Percentiles rank a stretch among this genome's conserved stretches.
phyloP scores from a whole-genome alignment of 2,797 vertebrate species.

The Acrocephalus scirpaceus region DNA sequence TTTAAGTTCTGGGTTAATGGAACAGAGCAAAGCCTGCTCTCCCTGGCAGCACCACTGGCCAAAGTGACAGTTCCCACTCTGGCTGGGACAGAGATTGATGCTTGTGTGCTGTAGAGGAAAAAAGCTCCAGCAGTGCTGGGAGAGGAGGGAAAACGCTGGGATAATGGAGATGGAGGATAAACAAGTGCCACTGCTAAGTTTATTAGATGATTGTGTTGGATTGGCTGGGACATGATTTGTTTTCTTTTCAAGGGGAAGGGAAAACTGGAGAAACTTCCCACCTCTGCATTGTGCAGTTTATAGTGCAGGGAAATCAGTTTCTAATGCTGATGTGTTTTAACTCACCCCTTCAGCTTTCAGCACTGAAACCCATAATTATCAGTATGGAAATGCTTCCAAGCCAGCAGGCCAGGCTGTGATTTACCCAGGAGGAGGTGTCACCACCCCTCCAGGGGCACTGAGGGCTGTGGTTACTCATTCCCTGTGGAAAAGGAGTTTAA shows the following conservation, averaged over 20 bases:
- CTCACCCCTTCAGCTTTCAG: background rate
- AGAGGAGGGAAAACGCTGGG: background rate
- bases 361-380: background rate
- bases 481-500: background rate
- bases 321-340: background rate
- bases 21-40: background rate
- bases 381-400: background rate
- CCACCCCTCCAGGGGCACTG: background rate
- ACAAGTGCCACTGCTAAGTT: background rate
- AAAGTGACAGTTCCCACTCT: background rate
- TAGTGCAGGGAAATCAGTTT: background rate
- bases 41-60: background rate
- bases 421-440: background rate
- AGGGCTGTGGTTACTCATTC: background rate
- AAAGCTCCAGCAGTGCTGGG: background rate
- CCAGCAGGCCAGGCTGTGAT: background rate
- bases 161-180: background rate
- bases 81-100: slow-evolving; percentile 5
- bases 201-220: background rate
- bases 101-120: background rate
- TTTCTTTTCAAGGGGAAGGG: background rate
- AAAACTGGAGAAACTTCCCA: background rate
- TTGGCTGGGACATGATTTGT: background rate
- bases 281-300: background rate
- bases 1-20: background rate